phyloP scores from a whole-genome alignment of 1,140 invertebrate species.

The Caenorhabditis latens region DNA sequence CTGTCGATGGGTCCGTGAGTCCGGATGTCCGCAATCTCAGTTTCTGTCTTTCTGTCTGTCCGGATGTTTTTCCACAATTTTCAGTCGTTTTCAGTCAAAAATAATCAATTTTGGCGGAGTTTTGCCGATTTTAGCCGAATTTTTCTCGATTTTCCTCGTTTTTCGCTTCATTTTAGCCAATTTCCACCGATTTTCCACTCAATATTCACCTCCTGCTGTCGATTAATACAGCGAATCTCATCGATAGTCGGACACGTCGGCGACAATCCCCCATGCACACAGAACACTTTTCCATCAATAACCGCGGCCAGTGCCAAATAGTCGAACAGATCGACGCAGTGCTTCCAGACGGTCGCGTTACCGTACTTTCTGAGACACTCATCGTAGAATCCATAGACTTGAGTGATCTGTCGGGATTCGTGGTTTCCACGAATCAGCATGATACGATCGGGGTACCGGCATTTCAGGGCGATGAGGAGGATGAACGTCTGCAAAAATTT shows the following conservation, averaged over 20 bases:
- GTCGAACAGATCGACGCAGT: conserved; percentile 92
- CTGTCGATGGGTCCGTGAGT: too few species aligned
- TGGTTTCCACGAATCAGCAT: conserved; percentile 96
- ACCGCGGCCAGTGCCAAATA: conserved; percentile 97
- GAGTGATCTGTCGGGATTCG: conserved; percentile 97
- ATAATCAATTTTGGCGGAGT: too few species aligned
- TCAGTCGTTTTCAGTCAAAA: too few species aligned
- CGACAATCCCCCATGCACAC: conserved; percentile 98
- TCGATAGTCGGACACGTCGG: conserved; percentile 98
- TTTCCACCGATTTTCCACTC: background rate
- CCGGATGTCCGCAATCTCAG: background rate
- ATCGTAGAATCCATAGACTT: conserved; percentile 99
- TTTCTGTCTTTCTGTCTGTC: too few species aligned
- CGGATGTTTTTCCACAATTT: too few species aligned
- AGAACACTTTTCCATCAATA: conserved; percentile 97
- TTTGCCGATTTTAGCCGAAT: too few species aligned
- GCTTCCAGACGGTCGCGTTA: conserved; percentile 97
- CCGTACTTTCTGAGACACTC: conserved; percentile 99
- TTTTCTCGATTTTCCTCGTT: background rate
- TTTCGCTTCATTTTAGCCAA: background rate
- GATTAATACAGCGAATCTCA: conserved; percentile 97
- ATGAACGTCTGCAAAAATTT: conserved; percentile 99
- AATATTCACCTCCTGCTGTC: conserved; percentile 91
- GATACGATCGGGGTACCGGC: conserved; percentile 98
- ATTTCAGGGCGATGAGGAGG: conserved; percentile 94